Conservation (phyloP, 2,797 vertebrate species). For the Acipenser transmontanus region DNA sequence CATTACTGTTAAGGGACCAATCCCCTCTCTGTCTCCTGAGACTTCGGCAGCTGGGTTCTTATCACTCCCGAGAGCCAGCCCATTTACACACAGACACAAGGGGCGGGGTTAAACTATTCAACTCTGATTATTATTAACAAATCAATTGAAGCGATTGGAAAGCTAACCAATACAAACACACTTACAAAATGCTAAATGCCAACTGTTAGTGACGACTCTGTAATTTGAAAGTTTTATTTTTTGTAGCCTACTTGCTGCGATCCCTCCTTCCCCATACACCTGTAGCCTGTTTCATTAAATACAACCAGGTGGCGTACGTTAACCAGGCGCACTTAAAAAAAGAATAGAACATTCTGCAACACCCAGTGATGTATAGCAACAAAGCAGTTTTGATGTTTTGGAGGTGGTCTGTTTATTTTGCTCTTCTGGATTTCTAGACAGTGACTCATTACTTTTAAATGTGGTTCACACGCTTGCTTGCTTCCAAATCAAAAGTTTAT, state of each 20-base stretch:
- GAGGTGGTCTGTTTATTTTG: too few relatives aligned
- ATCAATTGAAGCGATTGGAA: slow-evolving; percentile 45
- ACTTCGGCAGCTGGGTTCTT: slow-evolving; percentile 51
- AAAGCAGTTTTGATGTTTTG: too few relatives aligned
- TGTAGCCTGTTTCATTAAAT: slow-evolving; percentile 41
- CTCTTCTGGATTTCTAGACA: too few relatives aligned
- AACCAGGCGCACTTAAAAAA: slow-evolving; percentile 28
- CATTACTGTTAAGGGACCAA: slow-evolving; percentile 33
- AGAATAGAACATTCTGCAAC: too few relatives aligned
- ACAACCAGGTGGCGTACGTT: slow-evolving; percentile 63
- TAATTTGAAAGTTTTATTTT: too few relatives aligned
- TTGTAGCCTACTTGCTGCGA: too few relatives aligned
- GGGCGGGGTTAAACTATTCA: slow-evolving; percentile 45
- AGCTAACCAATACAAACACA: neutral
- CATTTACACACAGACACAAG: slow-evolving; percentile 24
- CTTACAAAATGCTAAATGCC: too few relatives aligned
- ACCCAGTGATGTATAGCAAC: too few relatives aligned
- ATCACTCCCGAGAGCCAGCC: slow-evolving; percentile 51
- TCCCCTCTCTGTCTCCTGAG: slow-evolving; percentile 53
- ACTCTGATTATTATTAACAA: slow-evolving; percentile 18
- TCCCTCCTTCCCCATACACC: slow-evolving; percentile 20
- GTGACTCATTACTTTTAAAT: too few relatives aligned
- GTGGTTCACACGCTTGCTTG: neutral
- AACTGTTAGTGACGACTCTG: too few relatives aligned
- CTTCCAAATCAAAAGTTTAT: too few relatives aligned